A percentile compares a stretch with the other conserved stretches of the same genome.
These are phyloP conservation scores for Dreissena polymorpha DNA, from an alignment of 1,140 invertebrate genomes.

Conservation along the genomic window DNA sequence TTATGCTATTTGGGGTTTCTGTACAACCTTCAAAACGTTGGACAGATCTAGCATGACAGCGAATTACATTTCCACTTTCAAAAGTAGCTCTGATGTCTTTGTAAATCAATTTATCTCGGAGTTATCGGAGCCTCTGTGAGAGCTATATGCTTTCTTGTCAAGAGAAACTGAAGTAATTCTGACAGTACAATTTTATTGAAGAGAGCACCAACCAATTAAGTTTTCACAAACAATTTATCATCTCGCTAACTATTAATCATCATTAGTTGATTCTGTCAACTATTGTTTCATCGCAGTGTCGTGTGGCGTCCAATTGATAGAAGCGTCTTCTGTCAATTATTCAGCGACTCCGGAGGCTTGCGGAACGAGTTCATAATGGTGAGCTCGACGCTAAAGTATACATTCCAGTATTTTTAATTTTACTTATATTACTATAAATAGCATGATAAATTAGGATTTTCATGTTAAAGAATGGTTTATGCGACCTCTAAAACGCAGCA, in stretches of 20 bases:
- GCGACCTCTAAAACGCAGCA: too few species aligned
- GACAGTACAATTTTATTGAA: constrained; percentile 46
- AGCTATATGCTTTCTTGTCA: constrained; percentile 19
- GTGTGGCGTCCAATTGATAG: constrained; percentile 41
- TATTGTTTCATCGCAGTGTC: constrained; percentile 52
- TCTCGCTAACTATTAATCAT: constrained; percentile 46
- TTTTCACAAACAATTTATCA: constrained; percentile 55
- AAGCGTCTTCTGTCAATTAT: constrained; percentile 41
- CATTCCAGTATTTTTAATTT: too few species aligned
- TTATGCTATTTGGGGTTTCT: too few species aligned
- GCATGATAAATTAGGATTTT: too few species aligned
- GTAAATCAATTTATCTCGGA: constrained; percentile 48
- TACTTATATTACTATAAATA: too few species aligned
- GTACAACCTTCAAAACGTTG: too few species aligned
- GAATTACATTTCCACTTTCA: constrained; percentile 53
- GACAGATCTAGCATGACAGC: constrained; percentile 26
- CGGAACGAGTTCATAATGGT: too few species aligned
- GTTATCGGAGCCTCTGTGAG: constrained; percentile 17
- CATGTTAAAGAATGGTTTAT: too few species aligned
- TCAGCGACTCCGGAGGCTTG: neutral
- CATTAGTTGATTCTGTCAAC: constrained; percentile 46
- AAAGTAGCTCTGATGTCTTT: constrained; percentile 42
- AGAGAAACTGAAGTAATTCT: constrained; percentile 14
- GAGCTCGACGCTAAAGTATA: too few species aligned
- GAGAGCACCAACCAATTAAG: constrained; percentile 44